Evolutionary conservation across 1,140 invertebrate species (phyloP), one percentile per base, ranked within the genome.

Genomic region (Magallana angulata): DNA sequence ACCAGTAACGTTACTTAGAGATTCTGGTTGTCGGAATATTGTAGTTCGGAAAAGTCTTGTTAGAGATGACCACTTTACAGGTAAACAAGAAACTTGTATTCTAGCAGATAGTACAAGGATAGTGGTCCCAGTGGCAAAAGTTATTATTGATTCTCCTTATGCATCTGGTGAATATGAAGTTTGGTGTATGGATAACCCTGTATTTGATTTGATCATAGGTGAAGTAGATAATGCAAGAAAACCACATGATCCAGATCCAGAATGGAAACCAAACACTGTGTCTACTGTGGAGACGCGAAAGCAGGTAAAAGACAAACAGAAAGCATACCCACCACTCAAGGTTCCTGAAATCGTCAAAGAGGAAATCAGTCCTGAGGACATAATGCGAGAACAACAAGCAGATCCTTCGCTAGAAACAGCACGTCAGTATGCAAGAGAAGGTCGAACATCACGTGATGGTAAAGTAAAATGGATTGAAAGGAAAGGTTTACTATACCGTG

Each of bases 401-500:
- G 84, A 85, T 0, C 7, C 62, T 9, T 76, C 64, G 56, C 56
- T 85, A 18, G 9, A 56, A 14, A 76, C n/a, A 16, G 16, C 76
- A 16, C 36, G 84, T n/a, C 14, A 71, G 84, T 64, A 58, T 68
- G 68, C 59, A 56, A 56, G 14, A 30, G 16, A 85, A 16, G 9
- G n/a, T 7, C n/a, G 76, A 8, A 71, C 18, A n/a, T 24, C 24
- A 24, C 24, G 24, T 24, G 24, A 24, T 24, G 24, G 24, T 24
- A 24, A 24, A 24, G 24, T 68, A 4, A 76, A 3, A 56, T 85
- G 30, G 62, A 14, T 85, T 11, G 56, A n/a, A 16, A 36, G 18
- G 18, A 62, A 85, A 9, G 62, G 62, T 56, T 76, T 85, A 16
- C 36, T 85, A 16, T 85, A 85, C 64, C 1, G 62, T n/a, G 58